Evolutionary conservation across 2,888 invertebrate species (phyloP).

Genomic region (Drosophila neonasuta): DNA sequence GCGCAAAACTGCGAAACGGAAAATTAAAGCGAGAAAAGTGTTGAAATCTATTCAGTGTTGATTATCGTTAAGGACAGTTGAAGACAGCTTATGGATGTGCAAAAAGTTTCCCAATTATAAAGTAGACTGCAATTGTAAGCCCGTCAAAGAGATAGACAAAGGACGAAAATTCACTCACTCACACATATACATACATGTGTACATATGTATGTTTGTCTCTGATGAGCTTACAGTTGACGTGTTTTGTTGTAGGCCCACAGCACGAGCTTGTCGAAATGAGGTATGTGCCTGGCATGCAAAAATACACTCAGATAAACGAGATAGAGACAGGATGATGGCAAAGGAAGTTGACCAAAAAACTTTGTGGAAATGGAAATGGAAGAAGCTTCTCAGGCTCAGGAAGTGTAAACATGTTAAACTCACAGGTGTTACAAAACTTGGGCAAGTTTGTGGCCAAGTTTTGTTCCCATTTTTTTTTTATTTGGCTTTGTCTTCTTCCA

Average conservation of each 20-base stretch:
- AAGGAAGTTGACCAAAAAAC: constrained; percentile 47
- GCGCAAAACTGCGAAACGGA: constrained; percentile 3
- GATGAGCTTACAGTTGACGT: constrained; percentile 25
- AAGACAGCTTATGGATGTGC: constrained; percentile 13
- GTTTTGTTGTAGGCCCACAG: constrained; percentile 36
- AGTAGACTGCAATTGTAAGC: background rate
- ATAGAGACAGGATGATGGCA: constrained; percentile 4
- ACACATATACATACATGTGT: background rate
- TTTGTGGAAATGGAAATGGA: constrained; percentile 29
- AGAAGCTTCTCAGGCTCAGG: constrained; percentile 22
- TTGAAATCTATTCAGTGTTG: background rate
- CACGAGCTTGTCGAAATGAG: constrained; percentile 53
- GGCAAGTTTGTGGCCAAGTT: constrained; percentile 38
- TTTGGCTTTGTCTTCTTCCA: constrained; percentile 11
- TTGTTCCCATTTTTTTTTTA: background rate
- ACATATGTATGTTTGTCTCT: constrained; percentile 6
- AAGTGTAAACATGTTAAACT: constrained; percentile 56
- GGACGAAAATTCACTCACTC: constrained; percentile 1
- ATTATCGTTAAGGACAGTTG: constrained; percentile 16
- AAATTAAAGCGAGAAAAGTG: background rate
- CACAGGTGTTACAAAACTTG: constrained; percentile 58
- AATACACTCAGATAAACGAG: constrained; percentile 10
- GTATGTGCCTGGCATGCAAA: constrained; percentile 69
- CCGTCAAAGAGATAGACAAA: constrained; percentile 20
- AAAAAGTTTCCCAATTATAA: constrained; percentile 56